Evolutionary conservation across 2,797 vertebrate genomes (phyloP).

Genomic region (Australoheros facetus): DNA sequence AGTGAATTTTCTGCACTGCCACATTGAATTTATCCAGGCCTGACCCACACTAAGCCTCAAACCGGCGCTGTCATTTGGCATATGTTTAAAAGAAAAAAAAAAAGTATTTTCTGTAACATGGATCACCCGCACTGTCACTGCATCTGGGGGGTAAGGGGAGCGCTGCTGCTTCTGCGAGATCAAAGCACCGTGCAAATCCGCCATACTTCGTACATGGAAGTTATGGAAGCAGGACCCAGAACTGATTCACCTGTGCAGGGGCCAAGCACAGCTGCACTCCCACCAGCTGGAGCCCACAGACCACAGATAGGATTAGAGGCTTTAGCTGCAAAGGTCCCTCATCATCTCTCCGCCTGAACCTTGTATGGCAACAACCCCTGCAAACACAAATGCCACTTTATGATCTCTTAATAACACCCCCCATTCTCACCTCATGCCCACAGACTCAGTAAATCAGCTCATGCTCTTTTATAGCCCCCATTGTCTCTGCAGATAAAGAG

Average conservation of each 20-base stretch:
- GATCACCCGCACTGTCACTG: conserved; percentile 62
- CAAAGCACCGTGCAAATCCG: conserved; percentile 70
- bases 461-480: conserved; percentile 65
- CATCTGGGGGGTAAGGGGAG: conserved; percentile 28
- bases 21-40: conserved; percentile 64
- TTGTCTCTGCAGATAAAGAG: conserved; percentile 71
- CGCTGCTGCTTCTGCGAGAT: conserved; percentile 57
- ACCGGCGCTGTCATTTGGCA: conserved; percentile 57
- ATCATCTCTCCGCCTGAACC: conserved; percentile 65
- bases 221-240: conserved; percentile 21
- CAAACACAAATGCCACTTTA: conserved; percentile 71
- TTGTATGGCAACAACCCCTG: conserved; percentile 59
- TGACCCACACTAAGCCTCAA: conserved; percentile 68
- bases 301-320: conserved; percentile 76
- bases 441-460: conserved; percentile 62
- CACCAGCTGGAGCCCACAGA: conserved; percentile 63
- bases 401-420: conserved; percentile 67
- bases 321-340: conserved; percentile 74
- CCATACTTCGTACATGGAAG: conserved; percentile 43
- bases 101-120: conserved; percentile 50
- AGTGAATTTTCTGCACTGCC: conserved; percentile 71
- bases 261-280: conserved; percentile 62
- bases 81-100: conserved; percentile 34
- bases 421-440: conserved; percentile 29
- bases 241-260: conserved; percentile 71